Evolutionary conservation across 30 jellyfish, hydroid and myxozoan genomes (phyloP), one percentile per base, ranked within the genome.

Genomic region (Catostylus mosaicus): DNA sequence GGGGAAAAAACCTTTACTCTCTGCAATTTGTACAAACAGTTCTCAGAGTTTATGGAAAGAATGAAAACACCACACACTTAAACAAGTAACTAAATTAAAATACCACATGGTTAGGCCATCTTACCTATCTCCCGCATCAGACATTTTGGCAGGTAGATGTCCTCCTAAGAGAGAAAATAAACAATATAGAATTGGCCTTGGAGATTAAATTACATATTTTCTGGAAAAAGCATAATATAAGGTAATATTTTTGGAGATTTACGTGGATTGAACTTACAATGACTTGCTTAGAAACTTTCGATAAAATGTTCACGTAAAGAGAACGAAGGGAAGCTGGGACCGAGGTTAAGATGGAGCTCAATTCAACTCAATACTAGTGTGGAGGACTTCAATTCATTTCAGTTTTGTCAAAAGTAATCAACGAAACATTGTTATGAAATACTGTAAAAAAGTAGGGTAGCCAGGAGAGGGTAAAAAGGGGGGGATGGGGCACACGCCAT

Each of bases 81-180:
- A n/a, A n/a, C n/a, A n/a, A n/a, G n/a, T 5, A 32, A 54, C 67
- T 19, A 18, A 32, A 19, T 54, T 3, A 10, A 29, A 43, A 23
- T 23, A 37, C 10, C 61, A 65, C 80, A 35, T 65, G 59, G 56
- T 29, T 87, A 72, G 77, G 86, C 86, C 84, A 24, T 80, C 97
- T 74, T 70, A 90, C 97, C 97, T 79, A 63, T 80, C 97, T 87
- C 91, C 97, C 95, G 96, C 96, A 67, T 90, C 97, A 85, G 97
- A 90, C 97, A 90, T 90, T 77, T 77, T 90, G 50, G 87, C 83
- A 65, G 96, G 95, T 75, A 87, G 97, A 90, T 80, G 88, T 90
- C 97, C 97, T 90, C 89, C 97, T 90, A 75, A 73, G 50, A 26
- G 10, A 29, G 77, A 77, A 68, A 65, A 40, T 14, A 19, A 33